A percentile compares a stretch with the other conserved stretches of the same genome.
phyloP scores from a whole-genome alignment of 2,797 vertebrate species.

The Labroides dimidiatus region DNA sequence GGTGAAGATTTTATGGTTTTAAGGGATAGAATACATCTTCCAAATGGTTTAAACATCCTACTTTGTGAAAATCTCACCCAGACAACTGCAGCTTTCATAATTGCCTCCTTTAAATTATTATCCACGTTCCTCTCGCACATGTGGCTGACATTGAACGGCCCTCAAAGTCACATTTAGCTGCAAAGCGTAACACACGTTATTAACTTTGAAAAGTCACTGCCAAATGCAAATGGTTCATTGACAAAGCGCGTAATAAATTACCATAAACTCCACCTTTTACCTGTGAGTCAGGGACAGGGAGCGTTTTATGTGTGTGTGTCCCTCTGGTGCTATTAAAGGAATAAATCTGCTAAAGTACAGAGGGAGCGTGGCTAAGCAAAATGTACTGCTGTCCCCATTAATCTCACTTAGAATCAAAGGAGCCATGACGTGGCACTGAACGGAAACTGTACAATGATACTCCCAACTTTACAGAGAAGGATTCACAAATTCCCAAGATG shows the following conservation, averaged over 20 bases:
- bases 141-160: conserved; percentile 22
- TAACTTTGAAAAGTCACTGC: conserved; percentile 11
- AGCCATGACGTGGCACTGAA: conserved; percentile 25
- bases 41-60: conserved; percentile 8
- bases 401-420: conserved; percentile 57
- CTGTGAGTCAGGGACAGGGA: conserved; percentile 29
- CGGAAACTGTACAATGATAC: conserved; percentile 28
- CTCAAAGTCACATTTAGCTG: conserved; percentile 25
- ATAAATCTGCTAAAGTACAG: conserved; percentile 33
- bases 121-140: conserved; percentile 6
- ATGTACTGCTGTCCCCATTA: conserved; percentile 48
- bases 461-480: conserved; percentile 19
- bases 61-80: neutral
- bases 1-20: conserved; percentile 19
- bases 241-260: conserved; percentile 42
- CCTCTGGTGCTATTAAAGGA: conserved; percentile 27
- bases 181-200: conserved; percentile 10
- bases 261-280: conserved; percentile 37
- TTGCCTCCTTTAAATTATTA: conserved; percentile 2
- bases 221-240: conserved; percentile 26
- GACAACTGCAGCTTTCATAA: conserved; percentile 4
- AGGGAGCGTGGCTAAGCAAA: conserved; percentile 52
- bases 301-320: conserved; percentile 35
- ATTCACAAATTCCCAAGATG: conserved; percentile 45
- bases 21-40: neutral